Percentiles rank a stretch among this genome's conserved stretches.
Conservation (phyloP, 2,888 invertebrate species). For the Ellobium chinense region DNA sequence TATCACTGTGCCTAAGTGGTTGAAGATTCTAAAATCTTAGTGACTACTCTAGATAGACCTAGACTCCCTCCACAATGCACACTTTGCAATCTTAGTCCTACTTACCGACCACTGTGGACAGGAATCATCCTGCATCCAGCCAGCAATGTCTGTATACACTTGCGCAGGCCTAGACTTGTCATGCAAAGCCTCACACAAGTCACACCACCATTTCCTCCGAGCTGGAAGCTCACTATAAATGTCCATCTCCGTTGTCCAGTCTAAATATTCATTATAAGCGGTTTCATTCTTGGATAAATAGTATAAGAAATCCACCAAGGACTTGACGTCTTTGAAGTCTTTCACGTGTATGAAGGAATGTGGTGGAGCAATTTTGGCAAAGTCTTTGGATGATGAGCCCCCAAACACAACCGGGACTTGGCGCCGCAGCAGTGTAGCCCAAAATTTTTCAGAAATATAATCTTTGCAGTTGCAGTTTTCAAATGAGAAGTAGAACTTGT, state of each 20-base stretch:
- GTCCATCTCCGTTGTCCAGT: slow-evolving; percentile 55
- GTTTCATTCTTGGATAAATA: slow-evolving; percentile 55
- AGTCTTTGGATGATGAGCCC: slow-evolving; percentile 49
- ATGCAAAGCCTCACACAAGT: slow-evolving; percentile 62
- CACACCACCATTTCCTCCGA: slow-evolving; percentile 55
- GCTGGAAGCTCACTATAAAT: slow-evolving; percentile 53
- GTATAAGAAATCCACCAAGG: slow-evolving; percentile 53
- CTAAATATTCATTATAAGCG: slow-evolving; percentile 63
- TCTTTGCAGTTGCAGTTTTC: slow-evolving; percentile 66
- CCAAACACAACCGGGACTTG: slow-evolving; percentile 67
- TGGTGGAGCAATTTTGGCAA: slow-evolving; percentile 46
- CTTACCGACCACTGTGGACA: slow-evolving; percentile 53
- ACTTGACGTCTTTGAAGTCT: slow-evolving; percentile 56
- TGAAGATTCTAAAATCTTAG: too few species aligned
- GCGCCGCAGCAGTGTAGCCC: slow-evolving; percentile 55
- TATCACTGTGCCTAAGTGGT: too few species aligned
- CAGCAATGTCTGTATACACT: slow-evolving; percentile 48
- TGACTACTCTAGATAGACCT: too few species aligned
- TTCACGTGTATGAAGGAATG: slow-evolving; percentile 51
- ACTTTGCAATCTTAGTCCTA: too few species aligned
- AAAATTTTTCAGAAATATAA: slow-evolving; percentile 68
- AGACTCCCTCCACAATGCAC: too few species aligned
- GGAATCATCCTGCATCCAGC: slow-evolving; percentile 48
- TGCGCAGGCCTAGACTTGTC: slow-evolving; percentile 46
- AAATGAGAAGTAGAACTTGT: slow-evolving; percentile 65